These are phyloP conservation scores for Unio pictorum DNA, from an alignment of 2,888 invertebrate genomes.

Conservation along the genomic window DNA sequence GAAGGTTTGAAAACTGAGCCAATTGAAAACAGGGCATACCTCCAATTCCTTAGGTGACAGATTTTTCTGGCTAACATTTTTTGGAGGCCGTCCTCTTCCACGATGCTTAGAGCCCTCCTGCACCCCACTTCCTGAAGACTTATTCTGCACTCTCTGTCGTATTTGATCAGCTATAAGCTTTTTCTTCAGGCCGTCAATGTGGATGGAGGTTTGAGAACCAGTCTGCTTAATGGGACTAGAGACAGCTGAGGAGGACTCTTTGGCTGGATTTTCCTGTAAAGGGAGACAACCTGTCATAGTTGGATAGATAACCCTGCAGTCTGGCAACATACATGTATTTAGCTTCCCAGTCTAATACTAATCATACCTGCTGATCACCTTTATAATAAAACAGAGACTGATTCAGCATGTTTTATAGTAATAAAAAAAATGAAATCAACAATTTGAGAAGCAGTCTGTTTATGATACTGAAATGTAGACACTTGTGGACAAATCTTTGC, in stretches of 20 bases:
- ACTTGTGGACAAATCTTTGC: too few relatives aligned
- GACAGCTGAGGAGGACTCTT: background rate
- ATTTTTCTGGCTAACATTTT: conserved; percentile 10
- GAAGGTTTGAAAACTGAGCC: background rate
- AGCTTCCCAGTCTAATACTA: background rate
- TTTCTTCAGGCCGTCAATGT: conserved; percentile 58
- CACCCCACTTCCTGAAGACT: conserved; percentile 10
- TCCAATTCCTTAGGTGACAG: conserved; percentile 17
- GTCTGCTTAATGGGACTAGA: conserved; percentile 3
- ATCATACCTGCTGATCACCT: background rate
- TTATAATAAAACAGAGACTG: too few relatives aligned
- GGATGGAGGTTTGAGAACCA: conserved; percentile 19
- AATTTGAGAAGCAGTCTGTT: too few relatives aligned
- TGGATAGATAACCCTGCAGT: too few relatives aligned
- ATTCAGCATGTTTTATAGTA: too few relatives aligned
- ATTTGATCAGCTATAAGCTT: conserved; percentile 62
- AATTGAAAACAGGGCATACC: conserved; percentile 9
- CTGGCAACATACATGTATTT: too few relatives aligned
- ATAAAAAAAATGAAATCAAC: too few relatives aligned
- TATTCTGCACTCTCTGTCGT: conserved; percentile 53
- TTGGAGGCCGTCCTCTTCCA: conserved; percentile 34
- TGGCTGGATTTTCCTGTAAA: too few relatives aligned
- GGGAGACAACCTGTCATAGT: too few relatives aligned
- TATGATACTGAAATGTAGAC: too few relatives aligned
- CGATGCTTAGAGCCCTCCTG: conserved; percentile 17